Conservation (phyloP, 2,797 vertebrate genomes). For the Kryptopterus vitreolus region DNA sequence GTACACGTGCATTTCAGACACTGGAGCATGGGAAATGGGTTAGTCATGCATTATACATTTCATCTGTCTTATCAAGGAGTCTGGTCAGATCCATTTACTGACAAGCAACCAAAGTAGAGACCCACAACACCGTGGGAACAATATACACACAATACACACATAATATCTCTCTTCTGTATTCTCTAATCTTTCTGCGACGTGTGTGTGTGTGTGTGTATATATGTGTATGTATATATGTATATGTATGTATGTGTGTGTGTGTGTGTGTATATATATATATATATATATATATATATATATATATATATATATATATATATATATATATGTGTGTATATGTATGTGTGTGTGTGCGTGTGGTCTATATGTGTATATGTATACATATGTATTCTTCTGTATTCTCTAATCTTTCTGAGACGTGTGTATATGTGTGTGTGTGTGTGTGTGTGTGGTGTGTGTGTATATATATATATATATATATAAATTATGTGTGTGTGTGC, state of each 20-base stretch:
- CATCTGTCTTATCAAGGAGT: constrained; percentile 41
- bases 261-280: too few relatives aligned
- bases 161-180: too few relatives aligned
- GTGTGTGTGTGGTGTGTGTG: neutral
- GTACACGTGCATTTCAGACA: neutral
- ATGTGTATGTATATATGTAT: too few relatives aligned
- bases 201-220: too few relatives aligned
- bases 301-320: too few relatives aligned
- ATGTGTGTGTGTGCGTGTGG: too few relatives aligned
- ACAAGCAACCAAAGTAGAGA: constrained; percentile 15
- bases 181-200: neutral
- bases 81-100: constrained; percentile 29
- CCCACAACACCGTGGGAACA: constrained; percentile 5
- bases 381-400: too few relatives aligned
- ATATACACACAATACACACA: neutral
- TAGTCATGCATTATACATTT: constrained; percentile 69
- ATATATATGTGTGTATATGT: neutral
- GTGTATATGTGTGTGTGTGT: neutral
- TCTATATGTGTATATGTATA: neutral
- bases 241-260: too few relatives aligned
- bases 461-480: too few relatives aligned
- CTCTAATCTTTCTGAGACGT: neutral
- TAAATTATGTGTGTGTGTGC: neutral
- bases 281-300: too few relatives aligned
- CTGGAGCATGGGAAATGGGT: constrained; percentile 61